phyloP scores from a whole-genome alignment of 2,113 vertebrate species.

The Sula dactylatra region DNA sequence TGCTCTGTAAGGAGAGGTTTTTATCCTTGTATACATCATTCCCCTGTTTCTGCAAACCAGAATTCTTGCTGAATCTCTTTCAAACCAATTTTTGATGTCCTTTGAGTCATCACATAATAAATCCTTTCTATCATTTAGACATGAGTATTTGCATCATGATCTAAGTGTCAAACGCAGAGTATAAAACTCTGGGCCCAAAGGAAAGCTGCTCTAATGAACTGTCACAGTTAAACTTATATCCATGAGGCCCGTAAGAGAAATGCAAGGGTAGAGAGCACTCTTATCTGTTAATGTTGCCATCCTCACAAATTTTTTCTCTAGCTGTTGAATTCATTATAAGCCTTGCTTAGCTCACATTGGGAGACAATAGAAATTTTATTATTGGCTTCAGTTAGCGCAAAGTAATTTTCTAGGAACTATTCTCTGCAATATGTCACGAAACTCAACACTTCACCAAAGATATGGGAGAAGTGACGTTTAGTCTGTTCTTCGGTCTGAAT shows the following conservation, averaged over 20 bases:
- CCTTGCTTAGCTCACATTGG: background rate
- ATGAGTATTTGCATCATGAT: background rate
- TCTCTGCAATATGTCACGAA: background rate
- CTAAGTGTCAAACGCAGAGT: background rate
- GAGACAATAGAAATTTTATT: background rate
- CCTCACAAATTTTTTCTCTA: background rate
- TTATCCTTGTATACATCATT: background rate
- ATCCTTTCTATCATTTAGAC: background rate
- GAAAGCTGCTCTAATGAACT: background rate
- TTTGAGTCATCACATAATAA: background rate
- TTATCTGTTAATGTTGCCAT: background rate
- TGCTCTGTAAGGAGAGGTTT: background rate
- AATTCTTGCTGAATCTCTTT: background rate
- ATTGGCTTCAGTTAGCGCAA: background rate
- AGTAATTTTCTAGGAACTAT: background rate
- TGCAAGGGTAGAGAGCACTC: background rate
- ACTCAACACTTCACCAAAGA: background rate
- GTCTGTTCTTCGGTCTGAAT: background rate
- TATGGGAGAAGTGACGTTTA: background rate
- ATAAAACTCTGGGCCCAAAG: background rate
- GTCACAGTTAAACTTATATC: background rate
- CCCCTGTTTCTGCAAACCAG: background rate
- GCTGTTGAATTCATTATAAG: background rate
- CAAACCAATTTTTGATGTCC: background rate
- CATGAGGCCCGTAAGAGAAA: background rate